These are phyloP conservation scores for Drosophila jambulina DNA, from an alignment of 1,140 invertebrate genomes.

Conservation along the genomic window DNA sequence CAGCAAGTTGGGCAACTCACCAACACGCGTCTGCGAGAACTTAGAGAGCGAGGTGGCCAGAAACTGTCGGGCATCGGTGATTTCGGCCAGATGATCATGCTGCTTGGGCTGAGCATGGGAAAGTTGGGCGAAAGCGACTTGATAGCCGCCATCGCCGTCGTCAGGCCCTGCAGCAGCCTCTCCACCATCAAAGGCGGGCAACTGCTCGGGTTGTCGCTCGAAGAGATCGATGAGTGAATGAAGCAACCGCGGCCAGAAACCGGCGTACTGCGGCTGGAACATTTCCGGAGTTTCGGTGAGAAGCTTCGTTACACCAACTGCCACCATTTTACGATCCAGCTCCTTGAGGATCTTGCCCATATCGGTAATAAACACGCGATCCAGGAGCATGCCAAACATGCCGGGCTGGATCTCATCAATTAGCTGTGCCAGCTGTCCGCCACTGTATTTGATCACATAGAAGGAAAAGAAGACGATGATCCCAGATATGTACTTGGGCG, in stretches of 20 bases:
- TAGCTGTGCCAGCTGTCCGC: slow-evolving; percentile 89
- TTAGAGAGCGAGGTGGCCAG: slow-evolving; percentile 89
- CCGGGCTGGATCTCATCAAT: slow-evolving; percentile 95
- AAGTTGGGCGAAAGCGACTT: slow-evolving; percentile 95
- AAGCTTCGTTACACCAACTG: slow-evolving; percentile 94
- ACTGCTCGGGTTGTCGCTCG: slow-evolving; percentile 94
- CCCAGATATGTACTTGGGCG: slow-evolving; percentile 95
- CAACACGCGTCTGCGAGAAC: slow-evolving; percentile 87
- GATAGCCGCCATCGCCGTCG: slow-evolving; percentile 92
- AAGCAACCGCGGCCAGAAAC: slow-evolving; percentile 86
- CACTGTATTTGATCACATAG: slow-evolving; percentile 92
- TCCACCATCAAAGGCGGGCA: slow-evolving; percentile 89
- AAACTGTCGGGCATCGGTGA: slow-evolving; percentile 89
- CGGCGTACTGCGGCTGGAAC: slow-evolving; percentile 60
- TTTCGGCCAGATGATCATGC: slow-evolving; percentile 89
- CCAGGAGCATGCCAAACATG: slow-evolving; percentile 97
- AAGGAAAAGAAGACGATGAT: slow-evolving; percentile 96
- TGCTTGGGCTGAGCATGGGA: slow-evolving; percentile 92
- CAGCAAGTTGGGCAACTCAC: slow-evolving; percentile 86
- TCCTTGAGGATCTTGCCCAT: slow-evolving; percentile 93
- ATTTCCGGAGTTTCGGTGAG: slow-evolving; percentile 90
- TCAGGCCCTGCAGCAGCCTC: slow-evolving; percentile 89
- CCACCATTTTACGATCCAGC: slow-evolving; percentile 94
- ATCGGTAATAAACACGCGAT: slow-evolving; percentile 94
- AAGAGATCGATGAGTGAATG: slow-evolving; percentile 93